Evolutionary conservation across 37 sponge, comb jelly and placozoan species (phyloP), one percentile per base, ranked within the genome.

Genomic region (Ephydatia muelleri): DNA sequence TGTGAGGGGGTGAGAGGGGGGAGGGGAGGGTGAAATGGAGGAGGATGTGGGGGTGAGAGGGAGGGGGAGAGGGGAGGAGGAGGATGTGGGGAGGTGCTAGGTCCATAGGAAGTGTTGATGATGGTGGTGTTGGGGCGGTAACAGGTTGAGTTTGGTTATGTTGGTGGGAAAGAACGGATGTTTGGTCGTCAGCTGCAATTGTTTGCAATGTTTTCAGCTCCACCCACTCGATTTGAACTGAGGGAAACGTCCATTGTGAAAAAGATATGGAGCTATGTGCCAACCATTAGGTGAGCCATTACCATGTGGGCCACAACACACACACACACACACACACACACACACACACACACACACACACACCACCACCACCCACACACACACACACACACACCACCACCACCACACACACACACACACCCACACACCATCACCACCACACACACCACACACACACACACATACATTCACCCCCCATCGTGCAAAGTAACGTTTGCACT

Each of bases 221-320:
- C 32, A 11, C 57, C 57, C 0, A 64, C 79, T 1, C 78, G 90
- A 14, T 57, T 76, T 26, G 81, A 80, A 27, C 68, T 89, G 69
- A 78, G 74, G 49, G 79, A 84, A 43, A 34, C 47, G 5, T 89
- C 90, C 16, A 67, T 89, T 67, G 84, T 89, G 68, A 80, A 79
- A 37, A 84, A 67, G 66, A 70, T 89, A n/a, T 84, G 73, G 80
- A 72, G 36, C 49, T 43, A n/a, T 28, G 74, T 73, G 57, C 57
- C 57, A 57, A 57, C 57, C 57, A 57, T 57, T 57, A 57, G 57
- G 57, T 57, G 16, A 57, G 57, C 12, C n/a, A n/a, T n/a, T n/a
- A n/a, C n/a, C n/a, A n/a, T n/a, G n/a, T n/a, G n/a, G n/a, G n/a
- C n/a, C n/a, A n/a, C n/a, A n/a, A n/a, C n/a, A n/a, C n/a, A n/a